A percentile compares a stretch with the other conserved stretches of the same genome.
These are phyloP conservation scores for Pelodytes ibericus DNA, from an alignment of 2,797 vertebrate species.

Conservation along the genomic window DNA sequence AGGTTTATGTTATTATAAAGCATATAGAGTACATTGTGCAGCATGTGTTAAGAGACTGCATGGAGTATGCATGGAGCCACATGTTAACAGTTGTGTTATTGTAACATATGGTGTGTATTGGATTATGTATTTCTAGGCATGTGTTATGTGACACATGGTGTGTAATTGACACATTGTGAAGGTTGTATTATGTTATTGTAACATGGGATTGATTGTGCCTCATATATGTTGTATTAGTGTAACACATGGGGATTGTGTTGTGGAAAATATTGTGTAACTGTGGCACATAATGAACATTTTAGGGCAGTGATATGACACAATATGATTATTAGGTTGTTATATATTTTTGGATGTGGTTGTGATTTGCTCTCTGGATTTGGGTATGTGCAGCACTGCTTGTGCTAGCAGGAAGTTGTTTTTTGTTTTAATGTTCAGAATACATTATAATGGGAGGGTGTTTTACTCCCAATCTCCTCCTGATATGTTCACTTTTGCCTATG, in stretches of 20 bases:
- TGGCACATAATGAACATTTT: no score
- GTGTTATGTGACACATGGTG: background rate
- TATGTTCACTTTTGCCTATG: slow-evolving; percentile 32
- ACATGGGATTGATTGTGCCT: background rate
- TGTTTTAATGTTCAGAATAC: slow-evolving; percentile 33
- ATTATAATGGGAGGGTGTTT: slow-evolving; percentile 5
- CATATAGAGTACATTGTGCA: no score
- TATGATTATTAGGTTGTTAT: no score
- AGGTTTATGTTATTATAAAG: background rate
- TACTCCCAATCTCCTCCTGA: slow-evolving; percentile 17
- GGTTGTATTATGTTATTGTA: background rate
- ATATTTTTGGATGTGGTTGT: background rate
- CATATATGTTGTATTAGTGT: background rate
- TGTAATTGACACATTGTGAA: slow-evolving; percentile 13
- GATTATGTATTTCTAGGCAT: background rate
- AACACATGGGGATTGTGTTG: background rate
- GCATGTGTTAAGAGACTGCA: no score
- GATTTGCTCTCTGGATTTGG: background rate
- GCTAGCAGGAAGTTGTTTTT: slow-evolving; percentile 43
- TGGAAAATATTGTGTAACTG: background rate
- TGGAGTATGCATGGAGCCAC: no score
- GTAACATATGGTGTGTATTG: slow-evolving; percentile 18
- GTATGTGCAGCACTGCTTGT: background rate
- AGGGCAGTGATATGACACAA: no score
- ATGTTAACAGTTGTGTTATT: background rate